Evolutionary conservation across 2,888 invertebrate genomes (phyloP).

Genomic region (Amiota mariae): DNA sequence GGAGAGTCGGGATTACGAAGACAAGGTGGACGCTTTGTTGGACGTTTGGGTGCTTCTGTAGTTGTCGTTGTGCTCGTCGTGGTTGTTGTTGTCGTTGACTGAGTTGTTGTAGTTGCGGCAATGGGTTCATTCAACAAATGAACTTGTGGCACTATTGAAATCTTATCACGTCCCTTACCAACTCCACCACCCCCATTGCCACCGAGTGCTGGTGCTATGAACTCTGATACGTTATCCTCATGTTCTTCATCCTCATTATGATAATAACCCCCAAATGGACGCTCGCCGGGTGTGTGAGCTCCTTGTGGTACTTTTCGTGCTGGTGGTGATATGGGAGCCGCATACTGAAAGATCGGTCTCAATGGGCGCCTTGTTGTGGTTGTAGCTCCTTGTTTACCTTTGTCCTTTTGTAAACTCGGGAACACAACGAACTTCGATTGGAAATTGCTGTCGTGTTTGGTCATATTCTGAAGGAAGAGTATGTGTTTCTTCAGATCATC

Average conservation of each 20-base stretch:
- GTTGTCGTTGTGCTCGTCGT: conserved; percentile 46
- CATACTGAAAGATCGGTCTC: conserved; percentile 64
- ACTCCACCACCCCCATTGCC: background rate
- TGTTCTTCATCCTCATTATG: conserved; percentile 63
- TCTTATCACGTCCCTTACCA: conserved; percentile 57
- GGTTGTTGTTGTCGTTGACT: conserved; percentile 43
- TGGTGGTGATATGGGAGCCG: conserved; percentile 67
- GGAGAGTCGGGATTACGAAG: conserved; percentile 69
- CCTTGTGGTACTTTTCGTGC: conserved; percentile 59
- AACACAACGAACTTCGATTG: conserved; percentile 74
- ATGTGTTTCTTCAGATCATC: conserved; percentile 73
- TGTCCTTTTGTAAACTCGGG: conserved; percentile 71
- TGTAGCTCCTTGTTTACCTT: conserved; percentile 45
- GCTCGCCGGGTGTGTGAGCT: conserved; percentile 52
- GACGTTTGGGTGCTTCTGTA: conserved; percentile 54
- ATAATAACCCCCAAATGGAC: conserved; percentile 62
- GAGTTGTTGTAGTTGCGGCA: conserved; percentile 38
- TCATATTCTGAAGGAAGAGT: conserved; percentile 72
- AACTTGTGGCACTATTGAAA: conserved; percentile 71
- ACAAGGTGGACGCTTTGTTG: conserved; percentile 69
- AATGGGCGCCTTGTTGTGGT: conserved; percentile 54
- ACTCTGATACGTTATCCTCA: conserved; percentile 54
- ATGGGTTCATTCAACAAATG: conserved; percentile 65
- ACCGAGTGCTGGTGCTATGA: conserved; percentile 51
- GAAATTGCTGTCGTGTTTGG: conserved; percentile 72